Conservation (phyloP, 2,797 vertebrate species). For the Eulemur albifrons region DNA sequence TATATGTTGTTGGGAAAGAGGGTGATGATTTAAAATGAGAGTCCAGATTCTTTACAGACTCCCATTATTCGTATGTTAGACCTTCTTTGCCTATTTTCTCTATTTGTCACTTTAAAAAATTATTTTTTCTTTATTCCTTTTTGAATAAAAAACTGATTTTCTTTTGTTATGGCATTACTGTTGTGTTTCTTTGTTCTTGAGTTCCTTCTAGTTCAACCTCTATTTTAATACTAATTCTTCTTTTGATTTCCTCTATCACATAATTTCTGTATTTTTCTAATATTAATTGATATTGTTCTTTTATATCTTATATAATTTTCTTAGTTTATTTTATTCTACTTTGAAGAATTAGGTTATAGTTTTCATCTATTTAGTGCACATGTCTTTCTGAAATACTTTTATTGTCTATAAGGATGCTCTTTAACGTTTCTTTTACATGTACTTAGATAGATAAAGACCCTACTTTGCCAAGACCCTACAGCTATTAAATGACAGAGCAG, state of each 20-base stretch:
- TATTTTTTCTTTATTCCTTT: neutral
- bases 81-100: neutral
- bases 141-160: neutral
- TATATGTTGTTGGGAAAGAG: neutral
- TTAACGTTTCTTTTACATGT: neutral
- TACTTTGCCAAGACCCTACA: neutral
- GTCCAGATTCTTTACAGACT: neutral
- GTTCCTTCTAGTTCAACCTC: neutral
- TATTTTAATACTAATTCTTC: neutral
- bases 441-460: neutral
- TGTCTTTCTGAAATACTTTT: neutral
- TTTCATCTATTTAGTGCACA: neutral
- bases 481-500: neutral
- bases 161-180: neutral
- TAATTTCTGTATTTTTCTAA: conserved; percentile 1
- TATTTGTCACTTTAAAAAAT: neutral
- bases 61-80: neutral
- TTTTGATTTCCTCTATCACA: neutral
- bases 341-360: neutral
- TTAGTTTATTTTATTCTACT: neutral
- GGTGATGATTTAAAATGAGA: neutral
- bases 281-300: neutral
- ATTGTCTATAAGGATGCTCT: neutral
- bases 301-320: neutral
- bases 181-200: neutral